A percentile compares a stretch with the other conserved stretches of the same genome.
Evolutionary conservation across 2,888 invertebrate species (phyloP).

Genomic region (Chromoteleia sp.): DNA sequence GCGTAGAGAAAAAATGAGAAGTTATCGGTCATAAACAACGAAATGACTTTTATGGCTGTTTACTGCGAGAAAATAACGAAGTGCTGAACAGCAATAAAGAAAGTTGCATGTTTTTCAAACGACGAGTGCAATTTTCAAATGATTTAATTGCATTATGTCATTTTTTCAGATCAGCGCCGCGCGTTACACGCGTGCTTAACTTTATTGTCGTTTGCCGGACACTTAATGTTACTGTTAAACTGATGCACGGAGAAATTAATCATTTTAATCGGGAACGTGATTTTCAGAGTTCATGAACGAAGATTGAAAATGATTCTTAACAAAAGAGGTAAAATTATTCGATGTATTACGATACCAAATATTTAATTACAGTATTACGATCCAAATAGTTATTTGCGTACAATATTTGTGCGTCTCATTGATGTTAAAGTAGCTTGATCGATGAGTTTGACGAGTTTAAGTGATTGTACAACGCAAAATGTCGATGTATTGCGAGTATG

Average conservation of each 20-base stretch:
- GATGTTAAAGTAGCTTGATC: not conserved
- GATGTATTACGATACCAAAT: slow-evolving; percentile 1
- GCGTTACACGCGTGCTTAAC: slow-evolving; percentile 32
- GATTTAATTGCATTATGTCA: slow-evolving; percentile 35
- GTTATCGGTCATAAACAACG: slow-evolving; percentile 54
- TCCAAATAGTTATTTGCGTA: slow-evolving; percentile 4
- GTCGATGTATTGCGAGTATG: not conserved
- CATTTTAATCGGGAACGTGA: slow-evolving; percentile 3
- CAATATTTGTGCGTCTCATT: not conserved
- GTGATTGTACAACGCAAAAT: not conserved
- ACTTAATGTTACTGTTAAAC: slow-evolving; percentile 19
- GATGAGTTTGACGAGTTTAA: not conserved
- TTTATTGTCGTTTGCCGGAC: slow-evolving; percentile 28
- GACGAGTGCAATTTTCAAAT: slow-evolving; percentile 46
- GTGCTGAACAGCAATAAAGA: slow-evolving; percentile 57
- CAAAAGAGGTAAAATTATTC: not conserved
- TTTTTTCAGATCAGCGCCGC: slow-evolving; percentile 33
- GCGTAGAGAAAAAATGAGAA: slow-evolving; percentile 25
- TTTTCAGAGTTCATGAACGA: slow-evolving; percentile 38
- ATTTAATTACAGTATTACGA: slow-evolving; percentile 9
- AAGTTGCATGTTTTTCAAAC: slow-evolving; percentile 49
- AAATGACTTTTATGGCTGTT: slow-evolving; percentile 54
- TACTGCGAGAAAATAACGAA: slow-evolving; percentile 53
- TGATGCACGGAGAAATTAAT: slow-evolving; percentile 5
- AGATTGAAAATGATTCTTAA: not conserved